phyloP scores from a whole-genome alignment of 2,113 vertebrate species.

The Nymphicus hollandicus region DNA sequence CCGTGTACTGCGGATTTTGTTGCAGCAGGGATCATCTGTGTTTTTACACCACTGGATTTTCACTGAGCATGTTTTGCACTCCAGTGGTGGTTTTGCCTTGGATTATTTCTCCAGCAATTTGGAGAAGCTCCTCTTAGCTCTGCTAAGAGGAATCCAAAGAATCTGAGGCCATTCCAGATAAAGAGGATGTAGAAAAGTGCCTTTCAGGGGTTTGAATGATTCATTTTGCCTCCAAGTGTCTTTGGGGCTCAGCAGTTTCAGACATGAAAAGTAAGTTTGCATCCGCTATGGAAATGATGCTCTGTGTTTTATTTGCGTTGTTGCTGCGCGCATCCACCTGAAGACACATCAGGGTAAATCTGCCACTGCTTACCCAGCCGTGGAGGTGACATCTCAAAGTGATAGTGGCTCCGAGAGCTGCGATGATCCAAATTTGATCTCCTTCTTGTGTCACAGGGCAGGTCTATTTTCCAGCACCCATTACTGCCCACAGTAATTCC shows the following conservation, averaged over 20 bases:
- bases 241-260: neutral
- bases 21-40: neutral
- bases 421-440: neutral
- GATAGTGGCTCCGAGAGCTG: neutral
- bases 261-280: neutral
- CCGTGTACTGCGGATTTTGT: neutral
- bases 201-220: neutral
- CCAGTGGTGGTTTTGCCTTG: neutral
- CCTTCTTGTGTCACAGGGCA: neutral
- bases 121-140: neutral
- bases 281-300: neutral
- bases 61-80: conserved; percentile 12
- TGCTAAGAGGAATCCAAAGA: neutral
- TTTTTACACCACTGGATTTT: neutral
- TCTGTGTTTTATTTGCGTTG: neutral
- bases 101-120: conserved; percentile 19
- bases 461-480: neutral
- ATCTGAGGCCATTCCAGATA: neutral
- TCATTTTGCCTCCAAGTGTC: neutral
- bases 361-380: neutral
- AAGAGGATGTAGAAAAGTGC: neutral
- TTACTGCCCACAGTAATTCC: neutral
- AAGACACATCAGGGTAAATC: neutral
- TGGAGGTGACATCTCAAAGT: neutral
- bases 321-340: neutral